These are phyloP conservation scores for Panurus biarmicus DNA, from an alignment of 2,113 vertebrate species.

Conservation along the genomic window DNA sequence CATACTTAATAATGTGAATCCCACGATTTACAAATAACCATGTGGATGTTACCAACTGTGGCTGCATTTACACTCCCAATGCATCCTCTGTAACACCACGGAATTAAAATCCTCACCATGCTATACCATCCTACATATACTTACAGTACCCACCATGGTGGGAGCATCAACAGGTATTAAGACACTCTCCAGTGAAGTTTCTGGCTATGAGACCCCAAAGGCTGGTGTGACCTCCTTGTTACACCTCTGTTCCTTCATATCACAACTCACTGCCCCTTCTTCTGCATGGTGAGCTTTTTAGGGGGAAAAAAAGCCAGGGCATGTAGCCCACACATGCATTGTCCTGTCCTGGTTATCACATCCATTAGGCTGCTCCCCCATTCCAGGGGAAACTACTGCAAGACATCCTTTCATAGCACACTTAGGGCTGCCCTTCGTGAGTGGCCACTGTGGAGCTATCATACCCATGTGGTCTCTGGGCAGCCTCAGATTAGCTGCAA, in stretches of 20 bases:
- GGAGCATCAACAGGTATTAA: neutral
- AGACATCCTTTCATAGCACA: neutral
- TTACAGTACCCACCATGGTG: neutral
- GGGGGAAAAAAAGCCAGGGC: neutral
- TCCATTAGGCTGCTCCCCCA: neutral
- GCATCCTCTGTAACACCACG: neutral
- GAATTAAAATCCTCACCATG: neutral
- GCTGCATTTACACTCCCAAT: neutral
- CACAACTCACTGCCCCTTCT: neutral
- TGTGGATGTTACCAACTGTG: neutral
- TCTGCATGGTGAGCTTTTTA: neutral
- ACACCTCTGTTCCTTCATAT: neutral
- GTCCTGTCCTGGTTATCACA: neutral
- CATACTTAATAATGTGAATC: neutral
- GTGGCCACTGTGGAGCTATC: neutral
- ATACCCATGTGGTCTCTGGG: neutral
- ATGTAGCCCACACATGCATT: neutral
- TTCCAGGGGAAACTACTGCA: neutral
- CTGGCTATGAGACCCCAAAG: neutral
- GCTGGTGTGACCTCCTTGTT: neutral
- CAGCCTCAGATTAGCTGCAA: neutral
- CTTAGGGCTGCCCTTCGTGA: accelerated
- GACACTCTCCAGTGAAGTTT: neutral
- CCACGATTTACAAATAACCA: neutral
- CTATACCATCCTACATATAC: neutral